A percentile compares a stretch with the other conserved stretches of the same genome.
phyloP scores from a whole-genome alignment of 2,113 vertebrate species.

The Rhabdornis inornatus region DNA sequence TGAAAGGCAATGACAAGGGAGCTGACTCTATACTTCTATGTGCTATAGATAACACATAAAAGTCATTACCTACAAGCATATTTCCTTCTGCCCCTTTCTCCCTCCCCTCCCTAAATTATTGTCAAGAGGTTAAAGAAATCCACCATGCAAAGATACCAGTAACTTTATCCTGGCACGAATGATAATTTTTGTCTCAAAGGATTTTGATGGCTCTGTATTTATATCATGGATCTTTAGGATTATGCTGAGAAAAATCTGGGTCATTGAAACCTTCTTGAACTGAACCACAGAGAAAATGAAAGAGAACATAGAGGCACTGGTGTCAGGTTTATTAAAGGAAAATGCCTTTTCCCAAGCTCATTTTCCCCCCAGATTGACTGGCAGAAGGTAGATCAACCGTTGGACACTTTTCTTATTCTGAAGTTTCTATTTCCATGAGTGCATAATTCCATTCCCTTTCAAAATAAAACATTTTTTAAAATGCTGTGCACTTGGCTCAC shows the following conservation, averaged over 20 bases:
- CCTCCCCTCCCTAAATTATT: background rate
- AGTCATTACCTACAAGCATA: background rate
- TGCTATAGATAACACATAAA: background rate
- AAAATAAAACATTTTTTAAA: background rate
- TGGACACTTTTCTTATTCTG: background rate
- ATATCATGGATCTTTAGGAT: slow-evolving; percentile 9
- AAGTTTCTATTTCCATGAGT: background rate
- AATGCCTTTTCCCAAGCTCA: background rate
- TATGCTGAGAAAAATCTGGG: slow-evolving; percentile 38
- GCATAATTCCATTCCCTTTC: background rate
- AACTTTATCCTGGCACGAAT: background rate
- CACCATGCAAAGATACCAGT: background rate
- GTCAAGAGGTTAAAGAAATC: background rate
- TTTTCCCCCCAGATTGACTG: background rate
- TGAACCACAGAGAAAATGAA: background rate
- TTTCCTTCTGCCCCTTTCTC: background rate
- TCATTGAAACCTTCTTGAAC: slow-evolving; percentile 20
- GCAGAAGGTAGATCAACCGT: slow-evolving; percentile 10
- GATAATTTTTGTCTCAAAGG: background rate
- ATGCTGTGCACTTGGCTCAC: background rate
- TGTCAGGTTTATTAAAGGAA: background rate
- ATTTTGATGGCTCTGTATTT: slow-evolving; percentile 16
- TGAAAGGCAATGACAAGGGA: background rate
- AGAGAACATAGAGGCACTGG: background rate
- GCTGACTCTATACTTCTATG: background rate